phyloP scores from a whole-genome alignment of 2,113 vertebrate genomes.

The Corvus hawaiiensis region DNA sequence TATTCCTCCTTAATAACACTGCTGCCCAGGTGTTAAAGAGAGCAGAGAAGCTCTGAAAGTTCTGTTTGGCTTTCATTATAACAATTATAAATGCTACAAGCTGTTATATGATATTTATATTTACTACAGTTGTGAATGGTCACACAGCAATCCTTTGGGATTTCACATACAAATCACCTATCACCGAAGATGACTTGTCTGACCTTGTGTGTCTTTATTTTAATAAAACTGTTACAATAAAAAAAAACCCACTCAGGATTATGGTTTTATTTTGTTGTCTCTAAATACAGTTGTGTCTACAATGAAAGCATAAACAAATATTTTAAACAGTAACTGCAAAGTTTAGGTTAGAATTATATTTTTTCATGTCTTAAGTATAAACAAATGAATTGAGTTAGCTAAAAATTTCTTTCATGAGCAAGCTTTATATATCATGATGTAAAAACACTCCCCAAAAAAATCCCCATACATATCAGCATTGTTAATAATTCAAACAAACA shows the following conservation, averaged over 20 bases:
- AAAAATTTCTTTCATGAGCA: not conserved
- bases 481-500: not conserved
- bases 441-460: not conserved
- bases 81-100: not conserved
- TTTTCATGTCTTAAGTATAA: not conserved
- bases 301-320: not conserved
- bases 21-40: not conserved
- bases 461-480: rapidly evolving
- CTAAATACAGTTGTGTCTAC: not conserved
- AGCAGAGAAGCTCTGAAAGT: not conserved
- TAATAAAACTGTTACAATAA: not conserved
- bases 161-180: not conserved
- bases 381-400: not conserved
- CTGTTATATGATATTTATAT: not conserved
- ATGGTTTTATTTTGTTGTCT: not conserved
- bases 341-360: not conserved
- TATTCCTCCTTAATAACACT: not conserved
- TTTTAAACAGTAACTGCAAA: not conserved
- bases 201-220: not conserved
- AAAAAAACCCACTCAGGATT: not conserved
- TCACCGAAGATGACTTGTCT: not conserved
- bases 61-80: not conserved
- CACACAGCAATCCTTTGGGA: not conserved
- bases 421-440: not conserved
- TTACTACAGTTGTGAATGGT: not conserved